Conservation (phyloP, 2,888 invertebrate species). For the Diarsia rubi region DNA sequence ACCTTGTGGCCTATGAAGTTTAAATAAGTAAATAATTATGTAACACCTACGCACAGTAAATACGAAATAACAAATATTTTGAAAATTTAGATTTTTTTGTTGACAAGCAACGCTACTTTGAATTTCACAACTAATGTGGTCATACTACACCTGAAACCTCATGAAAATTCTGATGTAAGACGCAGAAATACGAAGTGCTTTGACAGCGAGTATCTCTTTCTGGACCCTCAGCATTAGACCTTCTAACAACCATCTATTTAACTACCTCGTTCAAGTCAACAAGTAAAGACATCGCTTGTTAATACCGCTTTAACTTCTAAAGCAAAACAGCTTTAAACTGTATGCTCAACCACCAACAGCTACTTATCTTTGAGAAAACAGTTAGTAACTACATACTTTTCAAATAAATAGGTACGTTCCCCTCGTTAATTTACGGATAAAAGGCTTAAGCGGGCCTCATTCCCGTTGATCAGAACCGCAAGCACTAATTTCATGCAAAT, state of each 20-base stretch:
- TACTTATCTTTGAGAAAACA: conserved; percentile 51
- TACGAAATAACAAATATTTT: too few relatives aligned
- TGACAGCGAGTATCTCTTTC: neutral
- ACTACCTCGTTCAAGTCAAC: conserved; percentile 13
- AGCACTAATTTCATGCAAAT: conserved; percentile 60
- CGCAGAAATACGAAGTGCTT: neutral
- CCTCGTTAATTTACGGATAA: conserved; percentile 51
- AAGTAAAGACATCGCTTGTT: conserved; percentile 37
- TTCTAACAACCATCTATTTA: conserved; percentile 9
- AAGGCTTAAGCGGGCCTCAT: conserved; percentile 30
- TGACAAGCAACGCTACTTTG: too few relatives aligned
- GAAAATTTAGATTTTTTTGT: too few relatives aligned
- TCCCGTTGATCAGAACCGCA: conserved; percentile 45
- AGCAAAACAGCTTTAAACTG: conserved; percentile 36
- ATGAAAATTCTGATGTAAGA: neutral
- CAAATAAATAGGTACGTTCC: conserved; percentile 30
- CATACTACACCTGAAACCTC: neutral
- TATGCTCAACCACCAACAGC: conserved; percentile 23
- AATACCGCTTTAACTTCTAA: conserved; percentile 24
- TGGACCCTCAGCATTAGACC: neutral
- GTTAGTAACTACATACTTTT: conserved; percentile 43
- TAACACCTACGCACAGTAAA: too few relatives aligned
- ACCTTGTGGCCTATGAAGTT: too few relatives aligned
- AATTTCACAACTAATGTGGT: too few relatives aligned
- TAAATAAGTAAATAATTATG: too few relatives aligned